Evolutionary conservation across 2,113 vertebrate genomes (phyloP).

Genomic region (Vicugna pacos): DNA sequence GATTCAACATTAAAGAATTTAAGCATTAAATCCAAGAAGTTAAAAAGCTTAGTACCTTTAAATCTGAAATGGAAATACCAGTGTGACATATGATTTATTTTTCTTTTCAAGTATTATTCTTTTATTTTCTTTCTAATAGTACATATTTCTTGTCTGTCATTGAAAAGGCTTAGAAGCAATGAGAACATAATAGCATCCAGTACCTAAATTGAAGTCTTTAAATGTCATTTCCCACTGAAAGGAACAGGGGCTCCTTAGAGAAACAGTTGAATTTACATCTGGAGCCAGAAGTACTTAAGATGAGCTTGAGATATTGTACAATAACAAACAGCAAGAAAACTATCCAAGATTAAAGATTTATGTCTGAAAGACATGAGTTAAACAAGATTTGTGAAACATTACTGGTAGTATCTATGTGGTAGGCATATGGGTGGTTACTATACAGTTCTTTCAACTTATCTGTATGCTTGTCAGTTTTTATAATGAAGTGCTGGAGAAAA

Average conservation of each 20-base stretch:
- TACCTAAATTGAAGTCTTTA: not conserved
- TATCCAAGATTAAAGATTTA: not conserved
- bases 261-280: not conserved
- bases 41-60: not conserved
- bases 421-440: not conserved
- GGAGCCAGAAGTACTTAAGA: not conserved
- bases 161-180: not conserved
- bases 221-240: conserved; percentile 1
- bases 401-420: not conserved
- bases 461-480: not conserved
- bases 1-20: not conserved
- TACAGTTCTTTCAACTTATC: not conserved
- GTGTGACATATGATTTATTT: not conserved
- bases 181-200: not conserved
- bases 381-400: not conserved
- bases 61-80: not conserved
- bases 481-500: not conserved
- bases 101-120: not conserved
- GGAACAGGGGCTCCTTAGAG: not conserved
- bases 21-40: not conserved
- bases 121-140: not conserved
- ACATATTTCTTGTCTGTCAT: not conserved
- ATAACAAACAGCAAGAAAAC: not conserved
- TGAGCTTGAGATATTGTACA: not conserved
- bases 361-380: not conserved